Evolutionary conservation across 2,888 invertebrate genomes (phyloP).

Genomic region (Chloroclystis v-ata): DNA sequence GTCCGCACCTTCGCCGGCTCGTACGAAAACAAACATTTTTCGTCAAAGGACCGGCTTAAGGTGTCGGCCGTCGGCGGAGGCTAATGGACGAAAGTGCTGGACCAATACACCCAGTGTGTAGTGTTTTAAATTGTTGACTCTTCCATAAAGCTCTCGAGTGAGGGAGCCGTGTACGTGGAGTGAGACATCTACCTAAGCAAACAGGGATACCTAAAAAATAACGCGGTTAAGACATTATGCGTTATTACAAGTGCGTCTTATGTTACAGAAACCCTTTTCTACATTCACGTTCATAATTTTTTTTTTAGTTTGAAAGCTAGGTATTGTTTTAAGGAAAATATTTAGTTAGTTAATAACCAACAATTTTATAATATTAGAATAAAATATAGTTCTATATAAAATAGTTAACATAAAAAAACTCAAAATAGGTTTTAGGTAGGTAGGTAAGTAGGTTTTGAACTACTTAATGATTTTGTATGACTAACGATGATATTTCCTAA

Average conservation of each 20-base stretch:
- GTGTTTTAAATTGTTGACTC: slow-evolving; percentile 78
- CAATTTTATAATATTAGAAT: too few species aligned
- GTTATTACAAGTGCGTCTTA: slow-evolving; percentile 12
- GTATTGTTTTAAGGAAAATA: too few species aligned
- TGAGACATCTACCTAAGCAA: slow-evolving; percentile 46
- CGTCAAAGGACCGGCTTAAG: slow-evolving; percentile 64
- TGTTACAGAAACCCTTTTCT: slow-evolving; percentile 5
- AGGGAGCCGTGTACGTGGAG: slow-evolving; percentile 46
- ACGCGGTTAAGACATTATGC: slow-evolving; percentile 21
- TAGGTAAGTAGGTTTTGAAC: too few species aligned
- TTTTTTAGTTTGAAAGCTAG: too few species aligned
- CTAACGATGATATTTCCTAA: slow-evolving; percentile 7
- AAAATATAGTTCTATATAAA: too few species aligned
- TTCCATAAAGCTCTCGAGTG: slow-evolving; percentile 74
- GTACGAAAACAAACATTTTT: slow-evolving; percentile 64
- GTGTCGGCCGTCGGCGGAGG: slow-evolving; percentile 68
- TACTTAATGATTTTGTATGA: too few species aligned
- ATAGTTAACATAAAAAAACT: too few species aligned
- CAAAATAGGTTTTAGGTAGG: too few species aligned
- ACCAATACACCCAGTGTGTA: slow-evolving; percentile 68
- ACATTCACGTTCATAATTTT: too few species aligned
- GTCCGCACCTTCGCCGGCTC: slow-evolving; percentile 53
- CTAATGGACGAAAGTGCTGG: slow-evolving; percentile 77
- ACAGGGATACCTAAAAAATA: slow-evolving; percentile 35
- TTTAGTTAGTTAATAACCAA: too few species aligned